Percentiles rank a stretch among this genome's conserved stretches.
These are phyloP conservation scores for Drosophila neutralis DNA, from an alignment of 2,888 invertebrate species.

Conservation along the genomic window DNA sequence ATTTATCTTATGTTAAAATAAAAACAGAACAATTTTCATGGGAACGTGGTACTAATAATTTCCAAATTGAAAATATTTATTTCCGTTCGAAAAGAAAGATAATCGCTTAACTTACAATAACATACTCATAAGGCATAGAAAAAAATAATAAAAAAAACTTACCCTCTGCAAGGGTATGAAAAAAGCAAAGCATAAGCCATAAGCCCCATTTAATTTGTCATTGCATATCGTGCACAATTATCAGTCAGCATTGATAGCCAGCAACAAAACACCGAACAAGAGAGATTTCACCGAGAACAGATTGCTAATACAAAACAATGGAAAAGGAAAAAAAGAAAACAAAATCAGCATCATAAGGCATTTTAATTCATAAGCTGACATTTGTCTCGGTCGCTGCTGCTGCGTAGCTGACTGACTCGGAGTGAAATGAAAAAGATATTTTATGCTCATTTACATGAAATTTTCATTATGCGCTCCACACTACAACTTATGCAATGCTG, in stretches of 20 bases:
- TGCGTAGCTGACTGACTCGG: conserved; percentile 54
- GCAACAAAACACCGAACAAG: conserved; percentile 6
- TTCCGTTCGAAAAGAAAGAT: neutral
- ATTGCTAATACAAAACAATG: conserved; percentile 23
- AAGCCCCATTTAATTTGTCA: neutral
- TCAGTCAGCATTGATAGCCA: conserved; percentile 42
- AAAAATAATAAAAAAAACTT: neutral
- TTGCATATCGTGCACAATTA: conserved; percentile 52
- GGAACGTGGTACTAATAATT: neutral
- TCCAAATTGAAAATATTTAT: neutral
- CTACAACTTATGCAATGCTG: conserved; percentile 70
- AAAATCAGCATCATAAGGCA: conserved; percentile 76
- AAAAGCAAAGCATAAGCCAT: neutral
- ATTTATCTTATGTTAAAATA: neutral
- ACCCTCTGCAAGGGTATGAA: neutral
- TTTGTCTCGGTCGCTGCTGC: conserved; percentile 71
- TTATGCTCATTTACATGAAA: conserved; percentile 83
- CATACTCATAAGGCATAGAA: neutral
- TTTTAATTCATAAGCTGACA: conserved; percentile 83
- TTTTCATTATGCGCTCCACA: conserved; percentile 76
- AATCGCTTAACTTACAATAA: neutral
- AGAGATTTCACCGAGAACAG: conserved; percentile 13
- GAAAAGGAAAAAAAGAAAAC: conserved; percentile 14
- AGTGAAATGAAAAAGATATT: conserved; percentile 82
- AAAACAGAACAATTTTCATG: neutral